A percentile compares a stretch with the other conserved stretches of the same genome.
These are phyloP conservation scores for Cremastinae sp. DNA, from an alignment of 2,888 invertebrate genomes.

Conservation along the genomic window DNA sequence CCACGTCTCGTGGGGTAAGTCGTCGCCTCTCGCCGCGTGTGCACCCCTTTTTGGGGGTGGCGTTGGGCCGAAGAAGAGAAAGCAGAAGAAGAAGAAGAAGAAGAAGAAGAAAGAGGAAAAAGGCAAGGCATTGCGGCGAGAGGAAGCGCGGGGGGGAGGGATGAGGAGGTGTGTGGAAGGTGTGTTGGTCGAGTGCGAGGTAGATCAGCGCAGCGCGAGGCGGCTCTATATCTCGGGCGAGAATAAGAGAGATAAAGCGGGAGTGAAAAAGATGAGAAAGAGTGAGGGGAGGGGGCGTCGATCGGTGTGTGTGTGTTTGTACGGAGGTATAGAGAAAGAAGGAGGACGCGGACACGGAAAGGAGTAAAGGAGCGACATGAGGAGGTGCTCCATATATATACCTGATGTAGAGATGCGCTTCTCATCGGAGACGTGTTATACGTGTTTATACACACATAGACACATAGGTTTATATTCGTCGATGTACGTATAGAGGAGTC, in stretches of 20 bases:
- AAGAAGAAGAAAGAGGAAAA: slow-evolving; percentile 66
- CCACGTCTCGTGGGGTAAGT: slow-evolving; percentile 75
- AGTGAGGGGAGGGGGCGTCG: slow-evolving; percentile 65
- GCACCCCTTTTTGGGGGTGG: slow-evolving; percentile 69
- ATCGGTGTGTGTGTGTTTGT: slow-evolving; percentile 23
- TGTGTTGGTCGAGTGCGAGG: slow-evolving; percentile 78
- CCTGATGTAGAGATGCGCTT: no score
- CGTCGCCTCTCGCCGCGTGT: slow-evolving; percentile 66
- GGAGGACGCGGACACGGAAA: slow-evolving; percentile 46
- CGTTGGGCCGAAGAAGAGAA: slow-evolving; percentile 59
- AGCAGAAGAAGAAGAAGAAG: slow-evolving; percentile 67
- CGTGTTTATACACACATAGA: background rate
- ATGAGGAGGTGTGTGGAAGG: no score
- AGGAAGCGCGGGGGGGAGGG: slow-evolving; percentile 65
- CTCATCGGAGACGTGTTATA: no score
- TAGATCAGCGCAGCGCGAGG: slow-evolving; percentile 76
- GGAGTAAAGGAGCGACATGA: slow-evolving; percentile 48
- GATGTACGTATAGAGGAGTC: slow-evolving; percentile 12
- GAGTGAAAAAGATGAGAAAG: slow-evolving; percentile 57
- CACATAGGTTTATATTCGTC: background rate
- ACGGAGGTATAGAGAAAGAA: background rate
- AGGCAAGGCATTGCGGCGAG: slow-evolving; percentile 64
- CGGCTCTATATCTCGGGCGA: slow-evolving; percentile 17
- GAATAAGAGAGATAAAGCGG: slow-evolving; percentile 2
- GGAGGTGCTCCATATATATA: slow-evolving; percentile 26